Percentiles rank a stretch among this genome's conserved stretches.
phyloP scores from a whole-genome alignment of 2,113 vertebrate species.

The Onychostruthus taczanowskii region DNA sequence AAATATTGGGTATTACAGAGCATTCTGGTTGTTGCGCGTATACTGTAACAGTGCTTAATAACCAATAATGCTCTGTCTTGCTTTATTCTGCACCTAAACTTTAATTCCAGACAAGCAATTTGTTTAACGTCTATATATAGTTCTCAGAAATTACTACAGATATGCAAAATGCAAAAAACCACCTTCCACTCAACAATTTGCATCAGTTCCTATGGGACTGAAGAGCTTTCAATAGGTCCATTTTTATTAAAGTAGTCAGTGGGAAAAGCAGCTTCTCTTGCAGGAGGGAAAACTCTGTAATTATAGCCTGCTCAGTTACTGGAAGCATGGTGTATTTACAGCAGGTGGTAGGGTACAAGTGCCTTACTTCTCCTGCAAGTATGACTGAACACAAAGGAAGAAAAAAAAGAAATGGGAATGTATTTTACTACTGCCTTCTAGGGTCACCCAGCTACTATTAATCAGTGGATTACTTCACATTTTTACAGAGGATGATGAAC shows the following conservation, averaged over 20 bases:
- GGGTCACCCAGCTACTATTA: background rate
- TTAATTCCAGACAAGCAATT: background rate
- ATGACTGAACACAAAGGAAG: background rate
- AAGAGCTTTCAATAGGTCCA: background rate
- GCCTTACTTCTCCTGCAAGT: background rate
- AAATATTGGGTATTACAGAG: background rate
- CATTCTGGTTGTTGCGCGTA: background rate
- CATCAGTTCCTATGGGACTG: background rate
- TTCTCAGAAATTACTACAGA: conserved; percentile 5
- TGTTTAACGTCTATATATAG: background rate
- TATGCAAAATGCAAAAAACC: background rate
- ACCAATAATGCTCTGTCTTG: background rate
- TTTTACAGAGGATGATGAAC: background rate
- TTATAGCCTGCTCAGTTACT: background rate
- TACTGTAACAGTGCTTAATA: background rate
- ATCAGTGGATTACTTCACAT: background rate
- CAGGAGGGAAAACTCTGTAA: background rate
- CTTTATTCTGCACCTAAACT: background rate
- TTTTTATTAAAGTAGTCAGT: background rate
- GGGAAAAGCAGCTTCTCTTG: background rate
- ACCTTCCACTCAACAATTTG: background rate
- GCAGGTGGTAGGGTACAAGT: background rate
- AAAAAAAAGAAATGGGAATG: background rate
- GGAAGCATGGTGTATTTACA: background rate
- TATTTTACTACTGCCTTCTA: background rate